Percentiles rank a stretch among this genome's conserved stretches.
Evolutionary conservation across 2,888 invertebrate genomes (phyloP).

Genomic region (Andrena minutula): DNA sequence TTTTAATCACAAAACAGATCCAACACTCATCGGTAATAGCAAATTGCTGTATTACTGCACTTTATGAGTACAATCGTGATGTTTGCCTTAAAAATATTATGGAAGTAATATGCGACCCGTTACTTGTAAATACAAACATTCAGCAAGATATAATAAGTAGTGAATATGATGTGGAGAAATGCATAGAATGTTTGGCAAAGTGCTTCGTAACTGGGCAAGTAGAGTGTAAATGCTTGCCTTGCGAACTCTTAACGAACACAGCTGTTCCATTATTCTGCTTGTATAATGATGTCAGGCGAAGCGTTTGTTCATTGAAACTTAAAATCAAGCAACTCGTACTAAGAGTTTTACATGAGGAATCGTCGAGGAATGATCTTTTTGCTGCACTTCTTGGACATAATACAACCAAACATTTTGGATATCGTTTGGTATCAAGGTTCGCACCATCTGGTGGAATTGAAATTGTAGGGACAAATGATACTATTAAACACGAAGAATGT

Average conservation of each 20-base stretch:
- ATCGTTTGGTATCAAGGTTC: conserved; percentile 74
- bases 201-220: conserved; percentile 80
- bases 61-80: conserved; percentile 86
- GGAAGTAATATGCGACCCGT: conserved; percentile 78
- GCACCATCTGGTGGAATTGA: conserved; percentile 78
- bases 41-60: conserved; percentile 86
- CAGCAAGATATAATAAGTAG: background rate
- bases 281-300: conserved; percentile 72
- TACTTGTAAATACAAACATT: conserved; percentile 62
- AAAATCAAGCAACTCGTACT: conserved; percentile 75
- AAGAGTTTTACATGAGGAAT: conserved; percentile 70
- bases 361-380: conserved; percentile 70
- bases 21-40: conserved; percentile 86
- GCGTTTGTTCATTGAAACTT: conserved; percentile 72
- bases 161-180: conserved; percentile 80
- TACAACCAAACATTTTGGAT: conserved; percentile 73
- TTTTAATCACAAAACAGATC: conserved; percentile 84
- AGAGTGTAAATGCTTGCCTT: conserved; percentile 80
- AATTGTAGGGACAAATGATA: conserved; percentile 72
- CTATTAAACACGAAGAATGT: conserved; percentile 76
- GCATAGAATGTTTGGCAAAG: conserved; percentile 81
- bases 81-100: conserved; percentile 84
- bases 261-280: conserved; percentile 80
- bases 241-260: conserved; percentile 73
- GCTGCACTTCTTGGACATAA: conserved; percentile 74